These are phyloP conservation scores for Drosophila subobscura DNA, from an alignment of 1,140 invertebrate genomes.

Conservation along the genomic window DNA sequence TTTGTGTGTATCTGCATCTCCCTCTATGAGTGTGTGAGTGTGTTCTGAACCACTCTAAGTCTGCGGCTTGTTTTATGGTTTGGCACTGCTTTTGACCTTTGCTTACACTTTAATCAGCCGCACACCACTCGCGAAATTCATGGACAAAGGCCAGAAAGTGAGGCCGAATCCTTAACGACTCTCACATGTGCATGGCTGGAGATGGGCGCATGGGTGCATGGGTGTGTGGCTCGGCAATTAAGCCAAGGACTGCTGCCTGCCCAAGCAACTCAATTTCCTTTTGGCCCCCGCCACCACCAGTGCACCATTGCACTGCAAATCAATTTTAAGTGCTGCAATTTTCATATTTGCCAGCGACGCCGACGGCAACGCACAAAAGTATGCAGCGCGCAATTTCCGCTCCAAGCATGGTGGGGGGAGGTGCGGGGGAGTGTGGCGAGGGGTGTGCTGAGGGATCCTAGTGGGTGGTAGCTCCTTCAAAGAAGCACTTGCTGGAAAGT, in stretches of 20 bases:
- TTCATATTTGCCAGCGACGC: slow-evolving; percentile 69
- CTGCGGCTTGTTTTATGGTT: slow-evolving; percentile 81
- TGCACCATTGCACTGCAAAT: slow-evolving; percentile 53
- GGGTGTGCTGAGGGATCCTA: background rate
- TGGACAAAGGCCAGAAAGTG: slow-evolving; percentile 15
- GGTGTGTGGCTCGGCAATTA: slow-evolving; percentile 44
- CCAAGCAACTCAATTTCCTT: slow-evolving; percentile 72
- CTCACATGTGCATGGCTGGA: background rate
- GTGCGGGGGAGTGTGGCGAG: background rate
- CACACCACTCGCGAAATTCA: slow-evolving; percentile 40
- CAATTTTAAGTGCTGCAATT: slow-evolving; percentile 72
- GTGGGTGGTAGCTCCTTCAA: slow-evolving; percentile 3
- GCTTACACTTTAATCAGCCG: slow-evolving; percentile 75
- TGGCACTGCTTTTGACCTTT: slow-evolving; percentile 79
- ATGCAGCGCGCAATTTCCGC: slow-evolving; percentile 76
- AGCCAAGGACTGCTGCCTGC: slow-evolving; percentile 46
- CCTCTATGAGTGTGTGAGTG: slow-evolving; percentile 23
- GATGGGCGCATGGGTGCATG: background rate
- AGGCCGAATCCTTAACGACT: slow-evolving; percentile 25
- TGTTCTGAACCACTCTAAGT: slow-evolving; percentile 50
- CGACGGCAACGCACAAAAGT: slow-evolving; percentile 67
- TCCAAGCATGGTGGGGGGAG: slow-evolving; percentile 26
- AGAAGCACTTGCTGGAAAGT: slow-evolving; percentile 41
- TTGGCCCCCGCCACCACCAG: slow-evolving; percentile 13
- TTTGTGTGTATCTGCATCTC: slow-evolving; percentile 1